Evolutionary conservation across 2,797 vertebrate genomes (phyloP), one percentile per base, ranked within the genome.

Genomic region (Calcarius lapponicus): DNA sequence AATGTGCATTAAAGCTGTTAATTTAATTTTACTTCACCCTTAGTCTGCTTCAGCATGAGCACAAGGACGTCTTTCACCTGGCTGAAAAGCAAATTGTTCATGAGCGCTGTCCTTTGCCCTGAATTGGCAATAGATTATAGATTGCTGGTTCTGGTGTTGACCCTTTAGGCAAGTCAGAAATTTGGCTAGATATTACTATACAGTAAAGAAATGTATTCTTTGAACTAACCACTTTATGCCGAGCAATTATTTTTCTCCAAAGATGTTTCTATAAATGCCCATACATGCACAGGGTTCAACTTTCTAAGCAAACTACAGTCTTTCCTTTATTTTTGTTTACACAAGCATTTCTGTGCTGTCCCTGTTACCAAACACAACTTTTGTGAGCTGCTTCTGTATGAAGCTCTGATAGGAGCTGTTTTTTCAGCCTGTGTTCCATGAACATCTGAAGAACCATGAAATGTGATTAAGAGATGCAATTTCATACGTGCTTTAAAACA

Each of bases 121-220:
- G 62, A 84, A 57, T 22, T 75, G 90, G 73, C 86, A 82, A 57
- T 57, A 48, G 67, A n/a, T 76, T 93, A 65, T 34, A 60, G 48
- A 73, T 82, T 60, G 24, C 66, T 90, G 34, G 31, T 81, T 91
- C 76, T 0, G 2, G 24, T 86, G 62, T 45, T 75, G 82, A 76
- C 54, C 64, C 61, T 95, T 78, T 36, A 82, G 76, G 81, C 88
- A 94, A 92, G 56, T 64, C 85, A 92, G 62, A 94, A 91, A 80
- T 26, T 66, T 90, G 90, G 54, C 73, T 83, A 58, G 58, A 25
- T 86, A 42, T n/a, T 88, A 48, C 12, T 48, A 5, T 17, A 65
- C 5, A 45, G 62, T 38, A 60, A 91, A 91, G 42, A 62, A 93
- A 42, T 5, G 7, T 34, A 72, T 70, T 94, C 87, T 96, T 92